phyloP scores from a whole-genome alignment of 2,797 vertebrate genomes.

The Lagocephalus sceleratus region DNA sequence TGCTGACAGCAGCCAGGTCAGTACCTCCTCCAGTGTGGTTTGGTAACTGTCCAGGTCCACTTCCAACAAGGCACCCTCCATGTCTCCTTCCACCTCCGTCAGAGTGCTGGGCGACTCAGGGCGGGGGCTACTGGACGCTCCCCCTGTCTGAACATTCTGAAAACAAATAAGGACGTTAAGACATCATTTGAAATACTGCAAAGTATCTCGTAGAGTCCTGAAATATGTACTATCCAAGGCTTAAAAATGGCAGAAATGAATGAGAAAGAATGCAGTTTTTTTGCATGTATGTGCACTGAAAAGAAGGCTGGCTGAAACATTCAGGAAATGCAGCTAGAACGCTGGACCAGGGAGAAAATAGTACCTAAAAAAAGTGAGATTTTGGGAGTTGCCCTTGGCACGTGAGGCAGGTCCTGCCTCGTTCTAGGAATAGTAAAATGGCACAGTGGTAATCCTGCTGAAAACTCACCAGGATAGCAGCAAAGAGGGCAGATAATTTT shows the following conservation, averaged over 20 bases:
- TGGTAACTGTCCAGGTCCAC: slow-evolving; percentile 96
- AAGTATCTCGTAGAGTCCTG: too few relatives aligned
- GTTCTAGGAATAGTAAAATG: slow-evolving; percentile 48
- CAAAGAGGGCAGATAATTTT: too few relatives aligned
- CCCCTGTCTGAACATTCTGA: slow-evolving; percentile 55
- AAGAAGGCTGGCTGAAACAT: too few relatives aligned
- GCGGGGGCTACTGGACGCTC: slow-evolving; percentile 64
- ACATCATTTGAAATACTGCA: not conserved
- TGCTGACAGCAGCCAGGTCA: slow-evolving; percentile 94
- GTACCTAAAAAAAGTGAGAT: slow-evolving; percentile 29
- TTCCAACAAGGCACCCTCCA: slow-evolving; percentile 69
- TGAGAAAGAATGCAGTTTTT: not conserved
- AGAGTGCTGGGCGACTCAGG: slow-evolving; percentile 80
- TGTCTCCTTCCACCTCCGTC: slow-evolving; percentile 71
- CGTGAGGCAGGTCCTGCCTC: slow-evolving; percentile 53
- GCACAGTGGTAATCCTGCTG: slow-evolving; percentile 22
- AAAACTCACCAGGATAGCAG: too few relatives aligned
- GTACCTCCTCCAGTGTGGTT: slow-evolving; percentile 92
- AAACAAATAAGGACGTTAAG: slow-evolving; percentile 3
- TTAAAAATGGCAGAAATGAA: not conserved
- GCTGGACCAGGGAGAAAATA: slow-evolving; percentile 23
- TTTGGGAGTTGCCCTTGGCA: slow-evolving; percentile 44
- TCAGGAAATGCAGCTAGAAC: not conserved
- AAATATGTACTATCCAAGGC: too few relatives aligned
- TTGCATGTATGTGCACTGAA: not conserved